A percentile compares a stretch with the other conserved stretches of the same genome.
phyloP scores from a whole-genome alignment of 2,113 vertebrate species.

The Himantopus leucocephalus region DNA sequence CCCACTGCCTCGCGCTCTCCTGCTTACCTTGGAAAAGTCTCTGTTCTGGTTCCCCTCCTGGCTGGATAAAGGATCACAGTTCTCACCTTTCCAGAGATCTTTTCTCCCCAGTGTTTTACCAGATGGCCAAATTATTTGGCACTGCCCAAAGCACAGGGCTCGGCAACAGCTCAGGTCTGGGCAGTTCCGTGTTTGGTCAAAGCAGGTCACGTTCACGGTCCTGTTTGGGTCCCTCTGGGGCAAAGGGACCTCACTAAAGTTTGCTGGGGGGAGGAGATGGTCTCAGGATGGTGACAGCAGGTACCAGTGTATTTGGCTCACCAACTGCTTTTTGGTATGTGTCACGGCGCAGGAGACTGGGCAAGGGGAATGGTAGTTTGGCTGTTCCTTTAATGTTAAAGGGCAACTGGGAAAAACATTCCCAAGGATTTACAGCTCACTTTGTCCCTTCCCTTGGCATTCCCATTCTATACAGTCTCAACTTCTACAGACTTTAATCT shows the following conservation, averaged over 20 bases:
- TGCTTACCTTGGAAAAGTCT: neutral
- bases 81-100: neutral
- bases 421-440: neutral
- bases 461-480: neutral
- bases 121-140: neutral
- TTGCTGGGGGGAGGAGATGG: neutral
- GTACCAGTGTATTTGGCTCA: neutral
- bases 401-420: neutral
- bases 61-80: neutral
- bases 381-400: neutral
- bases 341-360: fast-evolving
- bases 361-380: neutral
- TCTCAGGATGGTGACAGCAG: neutral
- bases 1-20: neutral
- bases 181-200: neutral
- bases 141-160: neutral
- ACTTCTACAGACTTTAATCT: neutral
- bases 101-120: fast-evolving
- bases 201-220: fast-evolving
- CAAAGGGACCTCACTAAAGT: neutral
- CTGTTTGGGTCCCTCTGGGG: neutral
- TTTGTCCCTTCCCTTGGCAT: neutral
- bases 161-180: neutral
- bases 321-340: fast-evolving
- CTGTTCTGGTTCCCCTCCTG: neutral